Base-by-base conservation (phyloP, 1,140 invertebrate species). In the Agrilus planipennis region DNA sequence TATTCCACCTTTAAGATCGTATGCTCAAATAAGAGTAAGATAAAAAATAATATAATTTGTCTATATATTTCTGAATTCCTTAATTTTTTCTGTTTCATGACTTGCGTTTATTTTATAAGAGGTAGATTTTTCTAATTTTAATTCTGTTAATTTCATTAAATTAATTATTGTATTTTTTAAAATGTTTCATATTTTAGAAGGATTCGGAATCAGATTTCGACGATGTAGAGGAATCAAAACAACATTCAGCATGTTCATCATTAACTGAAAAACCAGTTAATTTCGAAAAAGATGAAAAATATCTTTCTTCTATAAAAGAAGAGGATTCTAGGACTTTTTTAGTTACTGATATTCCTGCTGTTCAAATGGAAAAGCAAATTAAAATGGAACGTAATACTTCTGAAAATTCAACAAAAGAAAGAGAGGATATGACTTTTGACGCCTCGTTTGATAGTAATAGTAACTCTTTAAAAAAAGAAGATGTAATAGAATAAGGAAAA, bases 1-100 rank as follows among this genome's bases (percentile, higher is more conserved):
- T 39, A 65, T 82, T 39, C 76, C 77, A 17, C 50, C 60, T 9
- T 67, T 73, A 46, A 65, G 68, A 32, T 65, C 65, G 9, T 76
- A 74, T 55, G 64, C 64, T 23, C 63, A 57, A 31, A 42, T 72
- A 43, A 74, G 73, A 65, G 75, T 76, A 63, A 53, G 54, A n/a
- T n/a, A n/a, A n/a, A n/a, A n/a, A n/a, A n/a, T n/a, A n/a, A n/a
- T n/a, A n/a, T 53, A 19, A 23, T 25, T 17, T 34, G 9, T 17
- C 15, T 21, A 19, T 11, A 20, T 25, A 22, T 3, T 39, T 34
- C n/a, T n/a, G n/a, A n/a, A n/a, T n/a, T n/a, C n/a, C n/a, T n/a
- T n/a, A n/a, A n/a, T n/a, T n/a, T 25, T 25, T 25, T 7, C 23
- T 7, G 7, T n/a, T 25, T 25, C 23, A 25, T 7, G 23, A n/a